Conservation (phyloP, 2,888 invertebrate genomes). For the Stomorhina lunata region DNA sequence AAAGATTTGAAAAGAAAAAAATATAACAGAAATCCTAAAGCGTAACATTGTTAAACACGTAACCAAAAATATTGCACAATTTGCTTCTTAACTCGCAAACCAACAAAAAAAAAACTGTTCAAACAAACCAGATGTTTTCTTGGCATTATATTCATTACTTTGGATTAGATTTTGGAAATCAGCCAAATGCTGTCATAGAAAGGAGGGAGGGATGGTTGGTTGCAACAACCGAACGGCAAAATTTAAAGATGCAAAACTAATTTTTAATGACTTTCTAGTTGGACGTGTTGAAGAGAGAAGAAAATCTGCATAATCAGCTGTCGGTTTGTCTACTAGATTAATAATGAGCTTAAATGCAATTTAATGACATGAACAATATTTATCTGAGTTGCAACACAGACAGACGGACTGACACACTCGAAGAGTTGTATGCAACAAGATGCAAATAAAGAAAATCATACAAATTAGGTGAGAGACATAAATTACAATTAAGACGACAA, state of each 20-base stretch:
- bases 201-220: neutral
- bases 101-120: neutral
- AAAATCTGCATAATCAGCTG: conserved; percentile 47
- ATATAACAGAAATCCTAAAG: conserved; percentile 37
- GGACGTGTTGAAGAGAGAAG: neutral
- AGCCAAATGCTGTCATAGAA: conserved; percentile 9
- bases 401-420: too few species aligned
- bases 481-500: conserved; percentile 6
- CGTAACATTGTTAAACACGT: conserved; percentile 58
- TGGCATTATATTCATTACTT: neutral
- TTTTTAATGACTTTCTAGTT: conserved; percentile 31
- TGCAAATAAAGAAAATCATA: neutral
- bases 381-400: conserved; percentile 17
- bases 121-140: conserved; percentile 41
- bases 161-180: conserved; percentile 35
- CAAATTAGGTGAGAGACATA: neutral
- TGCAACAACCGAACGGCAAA: conserved; percentile 3
- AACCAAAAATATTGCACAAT: conserved; percentile 32
- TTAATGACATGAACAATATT: conserved; percentile 48
- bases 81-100: neutral
- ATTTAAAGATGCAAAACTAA: conserved; percentile 49
- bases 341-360: conserved; percentile 62
- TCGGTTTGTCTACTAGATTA: conserved; percentile 43
- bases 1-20: conserved; percentile 8
- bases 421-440: neutral